Percentiles rank a stretch among this genome's conserved stretches.
Conservation (phyloP, 2,888 invertebrate genomes). For the Netelia inedita region DNA sequence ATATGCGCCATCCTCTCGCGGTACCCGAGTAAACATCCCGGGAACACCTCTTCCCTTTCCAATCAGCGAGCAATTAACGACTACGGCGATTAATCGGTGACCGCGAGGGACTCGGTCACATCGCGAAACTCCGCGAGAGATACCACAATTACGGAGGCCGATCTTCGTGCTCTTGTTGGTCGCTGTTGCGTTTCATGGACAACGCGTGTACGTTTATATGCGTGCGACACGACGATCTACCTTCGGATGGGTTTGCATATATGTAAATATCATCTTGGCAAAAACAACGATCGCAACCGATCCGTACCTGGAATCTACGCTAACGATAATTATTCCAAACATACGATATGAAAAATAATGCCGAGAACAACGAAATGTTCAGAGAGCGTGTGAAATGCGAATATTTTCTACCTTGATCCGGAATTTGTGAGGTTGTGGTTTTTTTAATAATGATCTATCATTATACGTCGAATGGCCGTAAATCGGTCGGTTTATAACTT, state of each 20-base stretch:
- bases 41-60: conserved; percentile 56
- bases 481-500: too few species aligned
- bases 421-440: too few species aligned
- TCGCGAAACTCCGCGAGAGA: conserved; percentile 51
- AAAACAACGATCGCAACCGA: background rate
- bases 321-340: too few species aligned
- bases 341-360: too few species aligned
- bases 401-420: too few species aligned
- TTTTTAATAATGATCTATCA: too few species aligned
- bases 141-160: conserved; percentile 69
- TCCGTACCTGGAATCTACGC: too few species aligned
- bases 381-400: too few species aligned
- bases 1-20: background rate
- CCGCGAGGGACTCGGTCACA: conserved; percentile 54
- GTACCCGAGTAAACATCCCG: background rate
- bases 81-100: conserved; percentile 74
- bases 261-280: conserved; percentile 20
- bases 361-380: too few species aligned
- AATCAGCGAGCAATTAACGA: conserved; percentile 78
- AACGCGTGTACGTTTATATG: background rate
- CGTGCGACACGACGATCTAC: background rate
- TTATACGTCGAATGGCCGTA: too few species aligned
- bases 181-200: background rate
- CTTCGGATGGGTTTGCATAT: conserved; percentile 24
- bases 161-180: conserved; percentile 17